A percentile compares a stretch with the other conserved stretches of the same genome.
phyloP scores from a whole-genome alignment of 2,888 invertebrate species.

The Aphidius colemani region DNA sequence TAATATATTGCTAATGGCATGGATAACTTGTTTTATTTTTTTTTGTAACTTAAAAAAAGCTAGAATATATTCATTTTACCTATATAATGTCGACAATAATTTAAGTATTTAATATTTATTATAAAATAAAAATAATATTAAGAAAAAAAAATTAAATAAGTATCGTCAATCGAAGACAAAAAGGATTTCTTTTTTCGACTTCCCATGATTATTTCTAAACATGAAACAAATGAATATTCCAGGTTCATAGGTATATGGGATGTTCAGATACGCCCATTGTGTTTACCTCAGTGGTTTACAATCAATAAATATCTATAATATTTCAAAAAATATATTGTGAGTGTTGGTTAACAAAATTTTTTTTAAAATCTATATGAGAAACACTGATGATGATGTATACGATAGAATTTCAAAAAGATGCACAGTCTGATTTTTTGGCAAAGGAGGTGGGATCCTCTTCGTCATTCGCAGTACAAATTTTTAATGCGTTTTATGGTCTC shows the following conservation, averaged over 20 bases:
- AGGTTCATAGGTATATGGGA: conserved; percentile 50
- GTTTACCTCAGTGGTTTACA: conserved; percentile 53
- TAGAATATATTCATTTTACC: no score
- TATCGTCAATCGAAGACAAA: no score
- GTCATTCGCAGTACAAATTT: conserved; percentile 52
- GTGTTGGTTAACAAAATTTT: not conserved
- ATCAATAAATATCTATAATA: conserved; percentile 21
- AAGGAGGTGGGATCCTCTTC: conserved; percentile 49
- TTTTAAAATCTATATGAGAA: conserved; percentile 27
- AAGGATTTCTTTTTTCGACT: conserved; percentile 12
- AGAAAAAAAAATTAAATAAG: no score
- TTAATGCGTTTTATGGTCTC: conserved; percentile 57
- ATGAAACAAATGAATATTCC: conserved; percentile 50
- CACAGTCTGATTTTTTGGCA: conserved; percentile 53
- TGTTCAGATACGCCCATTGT: conserved; percentile 55
- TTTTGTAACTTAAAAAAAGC: no score
- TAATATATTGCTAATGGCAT: no score
- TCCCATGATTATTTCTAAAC: conserved; percentile 51
- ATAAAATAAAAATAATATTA: no score
- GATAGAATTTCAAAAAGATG: conserved; percentile 39
- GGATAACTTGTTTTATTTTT: no score
- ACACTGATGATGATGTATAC: conserved; percentile 36
- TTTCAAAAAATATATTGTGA: not conserved
- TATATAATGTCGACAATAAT: no score
- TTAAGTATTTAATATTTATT: no score